Conservation (phyloP, 2,797 vertebrate genomes). For the Trachurus trachurus region DNA sequence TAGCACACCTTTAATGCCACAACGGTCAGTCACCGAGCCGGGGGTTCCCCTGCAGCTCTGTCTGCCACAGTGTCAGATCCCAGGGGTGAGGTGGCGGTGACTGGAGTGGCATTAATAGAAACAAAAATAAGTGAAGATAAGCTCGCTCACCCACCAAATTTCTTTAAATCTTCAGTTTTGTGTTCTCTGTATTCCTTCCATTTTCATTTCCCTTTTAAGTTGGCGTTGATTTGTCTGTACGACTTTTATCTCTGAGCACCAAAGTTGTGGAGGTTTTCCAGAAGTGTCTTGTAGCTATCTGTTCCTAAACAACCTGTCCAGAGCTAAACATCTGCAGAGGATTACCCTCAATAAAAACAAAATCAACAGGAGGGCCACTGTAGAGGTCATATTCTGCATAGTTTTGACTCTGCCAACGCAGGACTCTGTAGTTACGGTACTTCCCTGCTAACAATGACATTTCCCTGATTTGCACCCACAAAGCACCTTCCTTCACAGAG, state of each 20-base stretch:
- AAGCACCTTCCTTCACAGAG: slow-evolving; percentile 59
- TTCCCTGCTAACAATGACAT: slow-evolving; percentile 74
- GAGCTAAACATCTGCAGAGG: slow-evolving; percentile 23
- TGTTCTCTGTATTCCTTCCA: neutral
- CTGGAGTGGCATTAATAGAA: slow-evolving; percentile 13
- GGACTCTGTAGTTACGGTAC: slow-evolving; percentile 40
- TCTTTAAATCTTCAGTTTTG: neutral
- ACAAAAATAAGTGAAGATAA: slow-evolving; percentile 10
- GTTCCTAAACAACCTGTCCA: slow-evolving; percentile 16
- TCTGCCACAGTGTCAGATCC: slow-evolving; percentile 51
- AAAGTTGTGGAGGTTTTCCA: neutral
- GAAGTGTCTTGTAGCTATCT: neutral
- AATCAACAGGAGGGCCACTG: slow-evolving; percentile 29
- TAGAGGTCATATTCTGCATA: slow-evolving; percentile 47
- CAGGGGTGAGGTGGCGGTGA: slow-evolving; percentile 37
- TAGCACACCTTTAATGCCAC: slow-evolving; percentile 85
- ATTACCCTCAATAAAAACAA: slow-evolving; percentile 45
- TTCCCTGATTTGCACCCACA: slow-evolving; percentile 69
- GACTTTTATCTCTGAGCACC: neutral
- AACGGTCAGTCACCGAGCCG: slow-evolving; percentile 82
- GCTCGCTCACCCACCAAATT: neutral
- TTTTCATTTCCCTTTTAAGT: neutral
- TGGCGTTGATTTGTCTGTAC: slow-evolving; percentile 1
- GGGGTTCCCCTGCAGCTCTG: slow-evolving; percentile 59
- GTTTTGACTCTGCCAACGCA: slow-evolving; percentile 34